Conservation (phyloP, 2,797 vertebrate species). For the Glossophaga mutica region DNA sequence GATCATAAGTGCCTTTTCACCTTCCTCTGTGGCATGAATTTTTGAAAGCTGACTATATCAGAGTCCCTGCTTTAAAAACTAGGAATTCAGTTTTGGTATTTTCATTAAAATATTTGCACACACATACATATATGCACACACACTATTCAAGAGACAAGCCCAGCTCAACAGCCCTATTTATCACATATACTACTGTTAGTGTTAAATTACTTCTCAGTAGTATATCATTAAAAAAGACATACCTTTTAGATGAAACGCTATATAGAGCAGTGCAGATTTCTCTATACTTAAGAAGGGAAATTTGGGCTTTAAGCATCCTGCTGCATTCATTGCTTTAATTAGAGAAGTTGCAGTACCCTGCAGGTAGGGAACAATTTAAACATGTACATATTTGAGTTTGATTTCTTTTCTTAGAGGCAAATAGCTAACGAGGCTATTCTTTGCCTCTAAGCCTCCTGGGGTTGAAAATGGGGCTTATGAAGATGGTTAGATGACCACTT, state of each 20-base stretch:
- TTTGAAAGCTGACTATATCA: background rate
- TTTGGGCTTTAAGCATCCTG: constrained; percentile 95
- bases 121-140: background rate
- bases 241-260: constrained; percentile 97
- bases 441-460: background rate
- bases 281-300: constrained; percentile 91
- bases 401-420: constrained; percentile 10
- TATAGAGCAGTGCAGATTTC: constrained; percentile 89
- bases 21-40: background rate
- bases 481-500: background rate
- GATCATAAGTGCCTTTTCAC: background rate
- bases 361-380: constrained; percentile 47
- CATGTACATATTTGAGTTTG: background rate
- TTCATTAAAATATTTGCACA: background rate
- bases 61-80: constrained; percentile 2
- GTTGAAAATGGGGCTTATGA: background rate
- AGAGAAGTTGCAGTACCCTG: constrained; percentile 90
- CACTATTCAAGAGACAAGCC: background rate
- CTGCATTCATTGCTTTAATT: constrained; percentile 94
- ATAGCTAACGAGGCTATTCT: background rate
- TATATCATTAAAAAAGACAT: constrained; percentile 34
- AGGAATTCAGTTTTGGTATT: constrained; percentile 8
- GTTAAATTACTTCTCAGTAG: background rate
- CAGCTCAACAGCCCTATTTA: background rate
- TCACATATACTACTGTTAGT: background rate